Percentiles rank a stretch among this genome's conserved stretches.
phyloP scores from a whole-genome alignment of 2,888 invertebrate genomes.

The Meganola albula region DNA sequence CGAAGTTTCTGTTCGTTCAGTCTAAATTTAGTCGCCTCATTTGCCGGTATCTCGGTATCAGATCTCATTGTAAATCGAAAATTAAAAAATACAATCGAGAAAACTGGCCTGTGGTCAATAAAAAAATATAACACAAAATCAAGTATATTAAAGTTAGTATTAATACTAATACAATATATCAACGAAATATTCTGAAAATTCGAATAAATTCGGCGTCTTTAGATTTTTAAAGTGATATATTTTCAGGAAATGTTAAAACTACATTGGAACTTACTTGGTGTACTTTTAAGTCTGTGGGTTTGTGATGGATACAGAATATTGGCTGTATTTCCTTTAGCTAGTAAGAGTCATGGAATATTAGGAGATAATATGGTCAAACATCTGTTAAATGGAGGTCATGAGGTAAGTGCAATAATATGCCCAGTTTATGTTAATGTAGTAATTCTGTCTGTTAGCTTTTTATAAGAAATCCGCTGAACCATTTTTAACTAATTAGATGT shows the following conservation, averaged over 20 bases:
- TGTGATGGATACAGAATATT: conserved; percentile 37
- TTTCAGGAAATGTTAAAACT: conserved; percentile 7
- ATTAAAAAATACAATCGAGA: too few relatives aligned
- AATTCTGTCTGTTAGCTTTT: too few relatives aligned
- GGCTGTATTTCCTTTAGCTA: conserved; percentile 37
- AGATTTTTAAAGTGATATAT: not conserved
- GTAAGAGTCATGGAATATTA: conserved; percentile 42
- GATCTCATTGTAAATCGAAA: too few relatives aligned
- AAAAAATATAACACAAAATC: too few relatives aligned
- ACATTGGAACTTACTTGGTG: conserved; percentile 7
- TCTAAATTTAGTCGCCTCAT: too few relatives aligned
- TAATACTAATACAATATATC: not conserved
- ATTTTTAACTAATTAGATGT: too few relatives aligned
- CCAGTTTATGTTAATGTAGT: not conserved
- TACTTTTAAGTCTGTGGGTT: conserved; percentile 9
- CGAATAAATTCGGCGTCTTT: not conserved
- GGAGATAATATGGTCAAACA: conserved; percentile 38
- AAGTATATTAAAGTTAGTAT: not conserved
- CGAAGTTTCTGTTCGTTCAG: too few relatives aligned
- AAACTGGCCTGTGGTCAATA: too few relatives aligned
- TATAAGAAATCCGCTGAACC: too few relatives aligned
- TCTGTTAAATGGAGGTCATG: conserved; percentile 45
- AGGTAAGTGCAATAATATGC: conserved; percentile 30
- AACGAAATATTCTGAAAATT: not conserved
- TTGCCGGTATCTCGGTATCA: too few relatives aligned